Evolutionary conservation across 1,140 invertebrate species (phyloP).

Genomic region (Cryptotermes secundus): DNA sequence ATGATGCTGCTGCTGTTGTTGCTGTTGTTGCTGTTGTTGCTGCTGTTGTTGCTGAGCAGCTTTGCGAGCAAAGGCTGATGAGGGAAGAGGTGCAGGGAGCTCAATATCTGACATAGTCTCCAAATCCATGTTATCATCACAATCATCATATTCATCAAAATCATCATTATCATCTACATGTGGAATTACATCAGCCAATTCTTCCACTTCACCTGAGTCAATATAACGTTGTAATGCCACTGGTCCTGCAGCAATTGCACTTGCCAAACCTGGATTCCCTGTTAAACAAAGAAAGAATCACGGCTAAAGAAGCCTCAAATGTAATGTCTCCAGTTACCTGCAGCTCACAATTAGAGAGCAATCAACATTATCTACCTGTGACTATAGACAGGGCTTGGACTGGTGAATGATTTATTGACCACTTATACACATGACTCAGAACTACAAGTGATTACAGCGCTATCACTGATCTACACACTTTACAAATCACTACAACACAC

Average conservation of each 20-base stretch:
- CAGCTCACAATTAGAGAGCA: no score
- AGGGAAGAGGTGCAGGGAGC: conserved; percentile 26
- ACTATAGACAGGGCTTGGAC: no score
- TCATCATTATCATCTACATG: conserved; percentile 52
- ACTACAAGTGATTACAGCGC: no score
- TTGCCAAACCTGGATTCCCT: conserved; percentile 71
- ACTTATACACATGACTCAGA: no score
- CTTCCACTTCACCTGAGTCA: conserved; percentile 73
- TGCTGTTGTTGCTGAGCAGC: background rate
- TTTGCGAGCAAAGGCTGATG: conserved; percentile 20
- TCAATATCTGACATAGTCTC: conserved; percentile 30
- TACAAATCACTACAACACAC: no score
- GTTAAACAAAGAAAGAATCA: background rate
- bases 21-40: background rate
- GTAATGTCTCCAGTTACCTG: no score
- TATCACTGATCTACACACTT: no score
- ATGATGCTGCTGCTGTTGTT: background rate
- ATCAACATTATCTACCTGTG: no score
- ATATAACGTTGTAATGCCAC: conserved; percentile 73
- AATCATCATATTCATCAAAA: conserved; percentile 19
- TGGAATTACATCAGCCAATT: conserved; percentile 71
- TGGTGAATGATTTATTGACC: no score
- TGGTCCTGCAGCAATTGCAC: conserved; percentile 71
- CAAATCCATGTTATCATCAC: conserved; percentile 30
- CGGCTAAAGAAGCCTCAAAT: no score